Evolutionary conservation across 2,888 invertebrate genomes (phyloP).

Genomic region (Trichogramma evanescens): DNA sequence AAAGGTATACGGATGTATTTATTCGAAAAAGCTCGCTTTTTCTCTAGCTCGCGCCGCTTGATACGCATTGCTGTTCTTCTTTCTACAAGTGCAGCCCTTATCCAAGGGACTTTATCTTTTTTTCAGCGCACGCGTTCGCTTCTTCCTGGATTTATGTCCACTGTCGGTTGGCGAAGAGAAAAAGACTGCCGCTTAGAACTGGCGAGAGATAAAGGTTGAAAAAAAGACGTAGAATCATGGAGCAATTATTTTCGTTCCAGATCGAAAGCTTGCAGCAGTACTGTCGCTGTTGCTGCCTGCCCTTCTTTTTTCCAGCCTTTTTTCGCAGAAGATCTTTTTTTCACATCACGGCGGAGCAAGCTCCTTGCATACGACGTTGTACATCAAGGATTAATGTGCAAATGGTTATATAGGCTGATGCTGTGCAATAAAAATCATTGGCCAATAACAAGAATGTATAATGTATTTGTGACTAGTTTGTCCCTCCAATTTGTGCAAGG

Average conservation of each 20-base stretch:
- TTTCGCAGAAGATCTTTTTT: no score
- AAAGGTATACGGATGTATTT: constrained; percentile 44
- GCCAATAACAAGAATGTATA: no score
- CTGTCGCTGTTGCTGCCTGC: constrained; percentile 16
- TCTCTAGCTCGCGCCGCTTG: constrained; percentile 16
- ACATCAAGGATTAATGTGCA: no score
- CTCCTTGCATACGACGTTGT: no score
- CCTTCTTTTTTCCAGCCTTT: constrained; percentile 5
- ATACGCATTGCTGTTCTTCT: not conserved
- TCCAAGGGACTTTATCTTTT: constrained; percentile 42
- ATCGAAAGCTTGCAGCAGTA: constrained; percentile 27
- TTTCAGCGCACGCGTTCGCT: constrained; percentile 39
- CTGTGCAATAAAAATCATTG: no score
- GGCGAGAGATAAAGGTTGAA: constrained; percentile 1
- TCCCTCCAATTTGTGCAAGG: no score
- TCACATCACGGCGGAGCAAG: no score
- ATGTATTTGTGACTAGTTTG: no score
- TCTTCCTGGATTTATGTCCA: constrained; percentile 42
- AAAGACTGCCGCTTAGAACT: constrained; percentile 20
- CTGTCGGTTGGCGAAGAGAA: constrained; percentile 28
- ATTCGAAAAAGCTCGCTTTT: constrained; percentile 42
- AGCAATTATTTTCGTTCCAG: constrained; percentile 43
- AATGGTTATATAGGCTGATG: no score
- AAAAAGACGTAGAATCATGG: constrained; percentile 33
- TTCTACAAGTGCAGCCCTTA: constrained; percentile 14